Base-by-base conservation (phyloP, 2,113 vertebrate species). In the Sinocyclocheilus grahami region DNA sequence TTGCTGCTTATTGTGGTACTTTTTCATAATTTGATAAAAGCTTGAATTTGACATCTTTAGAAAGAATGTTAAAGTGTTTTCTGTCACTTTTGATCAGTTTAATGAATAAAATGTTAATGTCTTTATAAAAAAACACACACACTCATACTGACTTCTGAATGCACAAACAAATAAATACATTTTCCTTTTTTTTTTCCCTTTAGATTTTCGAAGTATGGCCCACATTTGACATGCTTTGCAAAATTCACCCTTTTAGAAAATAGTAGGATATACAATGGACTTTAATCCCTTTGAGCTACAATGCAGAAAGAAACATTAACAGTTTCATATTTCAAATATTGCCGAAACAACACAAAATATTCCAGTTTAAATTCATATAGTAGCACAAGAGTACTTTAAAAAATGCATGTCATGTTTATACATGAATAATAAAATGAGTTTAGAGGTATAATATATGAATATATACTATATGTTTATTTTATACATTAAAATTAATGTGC, bases 381-480 rank as follows among this genome's bases (percentile, higher is more conserved):
- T 24, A 37, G 30, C 78, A 18, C 3, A 80, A 80, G 22, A 80
- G 5, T 39, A n/a, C 55, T 5, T 10, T 39, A n/a, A 62, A 22
- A 24, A 80, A 60, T 62, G 20, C 51, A 62, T 62, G 33, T 24
- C 58, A 58, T 80, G 63, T 27, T 27, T 27, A 79, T 79, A 42
- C 5, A 62, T 79, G 78, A 79, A 80, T 80, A 80, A 80, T 63
- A 80, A 24, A 78, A 39, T 22, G 16, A 39, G 53, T 13, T 60
- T 24, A 16, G 16, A 16, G 33, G 24, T 63, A 46, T 46, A 46
- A 46, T 24, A 42, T 62, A 24, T 80, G 22, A 63, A 62, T 65
- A 27, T 63, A 77, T 63, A 51, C 11, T 51, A 13, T n/a, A 37
- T 58, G 13, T 39, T 80, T 14, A 63, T 65, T 42, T 65, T 65